phyloP scores from a whole-genome alignment of 2,888 invertebrate species.

The Globia sparganii region DNA sequence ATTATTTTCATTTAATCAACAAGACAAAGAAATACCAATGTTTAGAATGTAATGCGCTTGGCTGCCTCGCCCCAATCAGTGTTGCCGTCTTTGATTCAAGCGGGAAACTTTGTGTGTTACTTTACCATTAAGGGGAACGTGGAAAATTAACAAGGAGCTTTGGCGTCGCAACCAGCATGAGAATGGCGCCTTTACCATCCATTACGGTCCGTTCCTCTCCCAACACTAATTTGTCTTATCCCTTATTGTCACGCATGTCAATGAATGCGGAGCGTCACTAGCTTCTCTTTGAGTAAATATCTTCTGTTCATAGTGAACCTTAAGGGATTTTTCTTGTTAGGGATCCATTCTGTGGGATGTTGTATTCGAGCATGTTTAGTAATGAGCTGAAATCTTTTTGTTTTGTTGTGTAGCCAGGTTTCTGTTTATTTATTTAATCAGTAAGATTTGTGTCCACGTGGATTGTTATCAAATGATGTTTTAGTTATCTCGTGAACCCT shows the following conservation, averaged over 20 bases:
- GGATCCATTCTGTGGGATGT: constrained; percentile 40
- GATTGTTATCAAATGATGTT: constrained; percentile 33
- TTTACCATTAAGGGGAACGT: constrained; percentile 85
- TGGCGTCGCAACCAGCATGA: constrained; percentile 82
- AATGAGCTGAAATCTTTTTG: constrained; percentile 40
- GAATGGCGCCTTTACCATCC: constrained; percentile 79
- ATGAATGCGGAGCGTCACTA: constrained; percentile 66
- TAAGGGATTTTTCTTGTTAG: constrained; percentile 58
- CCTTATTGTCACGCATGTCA: constrained; percentile 76
- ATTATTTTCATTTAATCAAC: constrained; percentile 70
- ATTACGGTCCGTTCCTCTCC: constrained; percentile 72
- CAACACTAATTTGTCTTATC: constrained; percentile 74
- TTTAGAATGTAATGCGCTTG: constrained; percentile 73
- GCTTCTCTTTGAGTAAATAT: constrained; percentile 60
- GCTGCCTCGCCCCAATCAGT: constrained; percentile 77
- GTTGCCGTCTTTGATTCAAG: constrained; percentile 78
- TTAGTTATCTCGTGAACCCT: neutral
- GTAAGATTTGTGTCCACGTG: constrained; percentile 4
- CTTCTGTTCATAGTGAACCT: constrained; percentile 48
- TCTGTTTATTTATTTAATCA: constrained; percentile 23
- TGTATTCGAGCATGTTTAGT: constrained; percentile 31
- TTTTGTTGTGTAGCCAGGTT: constrained; percentile 17
- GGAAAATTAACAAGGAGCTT: constrained; percentile 85
- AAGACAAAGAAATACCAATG: constrained; percentile 69
- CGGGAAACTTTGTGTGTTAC: constrained; percentile 84